A percentile compares a stretch with the other conserved stretches of the same genome.
phyloP scores from a whole-genome alignment of 37 sponge, comb jelly and placozoan species.

The Diacarnus erythraeanus region DNA sequence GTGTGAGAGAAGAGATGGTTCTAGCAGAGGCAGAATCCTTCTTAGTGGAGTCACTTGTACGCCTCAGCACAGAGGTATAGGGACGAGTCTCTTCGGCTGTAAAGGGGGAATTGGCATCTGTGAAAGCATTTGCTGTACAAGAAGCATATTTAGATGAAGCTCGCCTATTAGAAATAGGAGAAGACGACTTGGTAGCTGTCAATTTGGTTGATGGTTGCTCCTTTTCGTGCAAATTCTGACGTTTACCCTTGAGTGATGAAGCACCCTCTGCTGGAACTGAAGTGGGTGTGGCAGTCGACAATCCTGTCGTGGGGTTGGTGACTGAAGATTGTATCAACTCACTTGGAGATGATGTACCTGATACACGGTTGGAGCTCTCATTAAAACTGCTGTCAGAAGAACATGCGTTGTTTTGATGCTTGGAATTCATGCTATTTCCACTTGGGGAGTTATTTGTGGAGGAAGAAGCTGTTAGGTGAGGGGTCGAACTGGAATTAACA shows the following conservation, averaged over 20 bases:
- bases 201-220: neutral
- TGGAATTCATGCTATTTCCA: neutral
- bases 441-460: neutral
- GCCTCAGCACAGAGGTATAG: neutral
- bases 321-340: neutral
- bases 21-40: neutral
- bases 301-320: neutral
- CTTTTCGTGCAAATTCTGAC: neutral
- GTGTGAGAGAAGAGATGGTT: constrained; percentile 1
- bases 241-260: neutral
- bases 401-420: neutral
- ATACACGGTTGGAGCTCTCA: neutral
- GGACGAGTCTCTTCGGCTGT: neutral
- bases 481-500: neutral
- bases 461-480: neutral
- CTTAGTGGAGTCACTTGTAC: neutral
- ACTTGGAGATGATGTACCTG: neutral
- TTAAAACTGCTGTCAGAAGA: neutral
- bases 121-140: neutral
- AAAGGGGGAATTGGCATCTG: neutral
- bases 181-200: neutral
- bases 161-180: neutral
- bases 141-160: neutral
- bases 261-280: no score
- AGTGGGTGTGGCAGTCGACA: neutral